phyloP scores from a whole-genome alignment of 2,888 invertebrate species.

The Dasysyrphus tricinctus region DNA sequence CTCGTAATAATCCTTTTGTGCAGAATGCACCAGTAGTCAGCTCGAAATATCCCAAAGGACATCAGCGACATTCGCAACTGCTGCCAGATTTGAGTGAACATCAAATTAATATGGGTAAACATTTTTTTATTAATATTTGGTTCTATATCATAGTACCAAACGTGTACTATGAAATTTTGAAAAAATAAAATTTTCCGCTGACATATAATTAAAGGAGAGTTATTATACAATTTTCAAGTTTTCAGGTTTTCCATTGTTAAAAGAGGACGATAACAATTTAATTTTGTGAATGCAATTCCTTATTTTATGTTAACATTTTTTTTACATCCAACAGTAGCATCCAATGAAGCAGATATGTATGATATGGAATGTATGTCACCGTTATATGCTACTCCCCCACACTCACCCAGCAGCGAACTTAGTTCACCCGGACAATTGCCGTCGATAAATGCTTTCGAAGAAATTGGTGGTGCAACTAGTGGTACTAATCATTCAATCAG shows the following conservation, averaged over 20 bases:
- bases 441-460: conserved; percentile 82
- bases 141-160: neutral
- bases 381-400: conserved; percentile 92
- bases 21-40: conserved; percentile 80
- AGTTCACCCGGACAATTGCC: conserved; percentile 84
- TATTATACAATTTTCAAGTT: neutral
- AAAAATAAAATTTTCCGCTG: too few relatives aligned
- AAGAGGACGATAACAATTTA: neutral
- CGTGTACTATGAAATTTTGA: neutral
- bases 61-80: conserved; percentile 82
- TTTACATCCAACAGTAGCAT: conserved; percentile 67
- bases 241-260: too few relatives aligned
- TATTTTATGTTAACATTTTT: neutral
- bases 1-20: conserved; percentile 82
- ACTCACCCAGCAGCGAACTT: conserved; percentile 88
- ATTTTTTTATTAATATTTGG: conserved; percentile 5
- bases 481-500: conserved; percentile 66
- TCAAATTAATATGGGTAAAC: conserved; percentile 81
- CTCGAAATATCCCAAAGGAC: conserved; percentile 80
- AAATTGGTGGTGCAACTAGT: conserved; percentile 80
- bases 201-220: too few relatives aligned
- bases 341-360: conserved; percentile 83
- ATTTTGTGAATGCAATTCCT: neutral
- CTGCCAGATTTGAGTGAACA: conserved; percentile 83
- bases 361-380: conserved; percentile 86